These are phyloP conservation scores for Anguilla marmorata DNA, from an alignment of 2,797 vertebrate species.

Conservation along the genomic window DNA sequence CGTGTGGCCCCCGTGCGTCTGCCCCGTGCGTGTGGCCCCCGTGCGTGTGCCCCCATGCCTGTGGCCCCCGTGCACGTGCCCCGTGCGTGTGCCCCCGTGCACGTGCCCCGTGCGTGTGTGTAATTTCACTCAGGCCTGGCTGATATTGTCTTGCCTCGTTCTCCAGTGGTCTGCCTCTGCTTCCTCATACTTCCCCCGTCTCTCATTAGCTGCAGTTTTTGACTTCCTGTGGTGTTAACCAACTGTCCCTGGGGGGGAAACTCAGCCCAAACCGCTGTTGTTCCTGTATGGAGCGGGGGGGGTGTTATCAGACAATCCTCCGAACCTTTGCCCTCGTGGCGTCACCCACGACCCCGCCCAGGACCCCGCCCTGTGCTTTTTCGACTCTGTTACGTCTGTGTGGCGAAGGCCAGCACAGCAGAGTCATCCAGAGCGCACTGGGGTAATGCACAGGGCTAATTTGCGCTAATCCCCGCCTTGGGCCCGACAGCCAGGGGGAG, in stretches of 20 bases:
- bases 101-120: too few relatives aligned
- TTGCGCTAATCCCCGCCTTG: slow-evolving; percentile 67
- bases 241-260: too few relatives aligned
- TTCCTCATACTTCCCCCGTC: background rate
- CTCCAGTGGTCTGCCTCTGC: background rate
- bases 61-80: too few relatives aligned
- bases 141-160: background rate
- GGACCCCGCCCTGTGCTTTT: background rate
- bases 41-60: too few relatives aligned
- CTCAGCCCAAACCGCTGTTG: background rate
- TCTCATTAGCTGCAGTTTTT: background rate
- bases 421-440: slow-evolving; percentile 42
- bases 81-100: too few relatives aligned
- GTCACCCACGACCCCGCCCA: background rate
- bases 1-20: background rate
- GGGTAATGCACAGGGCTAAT: slow-evolving; percentile 70
- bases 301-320: background rate
- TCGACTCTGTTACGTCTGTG: slow-evolving; percentile 19
- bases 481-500: slow-evolving; percentile 61
- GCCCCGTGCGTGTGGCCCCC: too few relatives aligned
- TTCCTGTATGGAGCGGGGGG: too few relatives aligned
- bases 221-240: background rate
- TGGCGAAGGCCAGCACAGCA: background rate
- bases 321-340: background rate
- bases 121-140: background rate